phyloP scores from a whole-genome alignment of 2,797 vertebrate species.

The Mastacembelus armatus region DNA sequence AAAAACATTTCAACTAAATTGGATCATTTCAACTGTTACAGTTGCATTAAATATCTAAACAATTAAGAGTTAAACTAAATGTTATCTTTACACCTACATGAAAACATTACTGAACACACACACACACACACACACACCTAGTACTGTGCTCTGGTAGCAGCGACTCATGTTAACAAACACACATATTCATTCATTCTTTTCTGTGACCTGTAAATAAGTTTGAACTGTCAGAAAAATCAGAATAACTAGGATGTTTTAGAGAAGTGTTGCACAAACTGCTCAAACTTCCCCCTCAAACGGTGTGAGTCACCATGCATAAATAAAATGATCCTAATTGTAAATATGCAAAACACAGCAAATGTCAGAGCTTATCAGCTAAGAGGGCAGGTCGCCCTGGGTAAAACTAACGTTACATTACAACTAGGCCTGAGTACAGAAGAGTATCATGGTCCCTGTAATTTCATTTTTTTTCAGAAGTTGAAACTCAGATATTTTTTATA shows the following conservation, averaged over 20 bases:
- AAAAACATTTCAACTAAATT: no score
- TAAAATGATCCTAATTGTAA: conserved; percentile 48
- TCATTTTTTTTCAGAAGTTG: conserved; percentile 1
- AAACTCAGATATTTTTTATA: no score
- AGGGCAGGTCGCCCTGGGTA: conserved; percentile 16
- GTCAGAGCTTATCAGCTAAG: conserved; percentile 15
- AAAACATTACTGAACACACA: no score
- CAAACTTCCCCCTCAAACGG: conserved; percentile 37
- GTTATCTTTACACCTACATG: no score
- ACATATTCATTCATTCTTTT: conserved; percentile 31
- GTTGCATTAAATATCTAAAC: no score
- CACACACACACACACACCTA: no score
- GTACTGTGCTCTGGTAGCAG: conserved; percentile 4
- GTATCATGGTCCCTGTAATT: conserved; percentile 25
- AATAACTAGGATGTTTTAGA: conserved; percentile 12
- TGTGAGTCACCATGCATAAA: conserved; percentile 50
- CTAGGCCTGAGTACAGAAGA: background rate
- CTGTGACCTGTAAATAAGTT: conserved; percentile 44
- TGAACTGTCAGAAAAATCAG: conserved; percentile 45
- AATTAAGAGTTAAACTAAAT: no score
- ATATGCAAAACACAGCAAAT: conserved; percentile 27
- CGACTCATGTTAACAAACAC: conserved; percentile 19
- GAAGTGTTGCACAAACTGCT: conserved; percentile 27
- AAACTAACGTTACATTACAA: conserved; percentile 17
- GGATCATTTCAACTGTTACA: no score